Evolutionary conservation across 1,140 invertebrate species (phyloP), one percentile per base, ranked within the genome.

Genomic region (Steinernema feltiae): DNA sequence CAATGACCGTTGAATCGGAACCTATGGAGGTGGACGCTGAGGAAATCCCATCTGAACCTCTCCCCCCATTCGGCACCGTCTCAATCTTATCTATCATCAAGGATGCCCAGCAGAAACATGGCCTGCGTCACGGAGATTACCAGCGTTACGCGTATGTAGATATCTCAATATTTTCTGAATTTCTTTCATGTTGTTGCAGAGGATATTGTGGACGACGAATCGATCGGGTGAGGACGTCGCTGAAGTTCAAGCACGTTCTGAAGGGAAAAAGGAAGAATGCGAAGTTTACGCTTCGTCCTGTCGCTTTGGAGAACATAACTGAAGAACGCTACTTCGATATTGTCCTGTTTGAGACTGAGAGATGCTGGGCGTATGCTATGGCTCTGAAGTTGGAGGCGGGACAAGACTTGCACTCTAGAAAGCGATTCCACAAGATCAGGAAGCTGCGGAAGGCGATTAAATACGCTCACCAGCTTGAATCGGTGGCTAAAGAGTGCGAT

Each of bases 291-390:
- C 83, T 91, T 91, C 30, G 92, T 84, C 93, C 94, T 85, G 91
- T 99, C 0, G 92, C 91, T 0, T 86, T 91, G 2, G 87, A 90
- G 0, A 90, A 93, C 82, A 87, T 98, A n/a, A 92, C 89, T 0
- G 94, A 97, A 88, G 92, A 92, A 80, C 29, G 78, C 53, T 84
- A 70, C n/a, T 48, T 53, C 29, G 75, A 76, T 35, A 27, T 97
- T 81, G 94, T 94, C 0, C 86, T 98, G 48, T 92, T 96, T 82
- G 91, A 92, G 86, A 91, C 94, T 0, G 95, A 98, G 87, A 88
- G 97, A 46, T 91, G 92, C 27, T 99, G 97, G 96, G 92, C 93
- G 24, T 94, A 95, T 88, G 95, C 94, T 0, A 98, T 98, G 95
- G 95, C 98, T 86, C 87, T 97, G 12, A 92, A 94, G 72, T 92